Base-by-base conservation (phyloP, 2,888 invertebrate genomes). In the Chesias legatella region DNA sequence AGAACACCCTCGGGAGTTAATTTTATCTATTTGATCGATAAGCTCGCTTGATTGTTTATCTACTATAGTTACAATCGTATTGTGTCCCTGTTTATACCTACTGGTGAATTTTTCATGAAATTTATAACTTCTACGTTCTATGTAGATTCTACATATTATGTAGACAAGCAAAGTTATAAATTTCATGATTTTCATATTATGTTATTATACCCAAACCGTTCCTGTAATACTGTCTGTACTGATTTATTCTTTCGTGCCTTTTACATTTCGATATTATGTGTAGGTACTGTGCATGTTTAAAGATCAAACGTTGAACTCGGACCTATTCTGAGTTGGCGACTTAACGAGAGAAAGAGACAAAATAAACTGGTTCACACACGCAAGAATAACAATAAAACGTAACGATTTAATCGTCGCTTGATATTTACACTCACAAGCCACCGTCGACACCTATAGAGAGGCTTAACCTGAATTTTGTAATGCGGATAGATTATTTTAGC, bases 11-110 rank as follows among this genome's bases (percentile, higher is more conserved):
- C 54, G 53, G 56, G 60, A 68, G 63, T 61, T 62, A 63, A 3
- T 67, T 67, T 70, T 75, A 76, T 75, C 71, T 63, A 33, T 55
- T 49, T 58, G 64, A 80, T 82, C 76, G 67, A 80, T 81, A 75
- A 56, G 51, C 56, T 56, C 52, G 58, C 59, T 57, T 53, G 47
- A 62, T 61, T 57, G 51, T 48, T 38, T 57, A 57, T 54, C 43
- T 65, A 51, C 53, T 59, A 34, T 56, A 51, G 43, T 52, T 58
- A 38, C 52, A 58, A 59, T 53, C 57, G 58, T 66, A 32, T 28
- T 32, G n/a, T 59, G 57, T n/a, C n/a, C 53, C 52, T 56, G 34
- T 59, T 51, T n/a, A n/a, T n/a, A n/a, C n/a, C n/a, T 25, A 36
- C 13, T 24, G 21, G 10, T 7, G 10, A n/a, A n/a, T n/a, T n/a